Conservation (phyloP, 2,888 invertebrate genomes). For the Meteorus colon region DNA sequence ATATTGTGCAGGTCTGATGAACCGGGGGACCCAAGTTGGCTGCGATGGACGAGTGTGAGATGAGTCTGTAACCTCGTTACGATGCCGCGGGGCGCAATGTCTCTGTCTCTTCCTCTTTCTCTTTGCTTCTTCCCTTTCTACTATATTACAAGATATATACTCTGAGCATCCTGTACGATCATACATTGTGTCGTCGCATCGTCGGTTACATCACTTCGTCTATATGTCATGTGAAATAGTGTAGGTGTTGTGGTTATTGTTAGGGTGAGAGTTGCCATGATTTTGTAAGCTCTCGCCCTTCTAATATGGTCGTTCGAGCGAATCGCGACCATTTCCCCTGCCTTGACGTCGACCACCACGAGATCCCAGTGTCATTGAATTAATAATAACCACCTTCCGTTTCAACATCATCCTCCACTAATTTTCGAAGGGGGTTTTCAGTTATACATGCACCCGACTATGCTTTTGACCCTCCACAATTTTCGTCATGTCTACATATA, state of each 20-base stretch:
- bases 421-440: slow-evolving; percentile 23
- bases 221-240: not conserved
- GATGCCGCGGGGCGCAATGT: slow-evolving; percentile 60
- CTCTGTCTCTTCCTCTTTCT: slow-evolving; percentile 27
- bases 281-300: not conserved
- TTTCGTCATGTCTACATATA: not conserved
- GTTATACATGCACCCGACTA: slow-evolving; percentile 8
- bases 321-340: not conserved
- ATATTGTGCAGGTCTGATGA: slow-evolving; percentile 71
- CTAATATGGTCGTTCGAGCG: slow-evolving; percentile 28
- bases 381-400: slow-evolving; percentile 63
- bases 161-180: not conserved
- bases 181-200: not conserved
- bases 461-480: slow-evolving; percentile 28
- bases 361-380: slow-evolving; percentile 64
- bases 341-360: slow-evolving; percentile 7
- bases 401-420: slow-evolving; percentile 26
- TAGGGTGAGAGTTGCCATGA: slow-evolving; percentile 4
- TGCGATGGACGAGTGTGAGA: slow-evolving; percentile 65
- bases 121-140: slow-evolving; percentile 17
- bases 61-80: slow-evolving; percentile 71
- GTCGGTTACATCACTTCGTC: not conserved
- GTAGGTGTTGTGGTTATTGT: slow-evolving; percentile 1
- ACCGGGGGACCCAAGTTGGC: slow-evolving; percentile 65
- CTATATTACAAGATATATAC: slow-evolving; percentile 2